Evolutionary conservation across 2,888 invertebrate species (phyloP), one percentile per base, ranked within the genome.

Genomic region (Drosophila macrospina): DNA sequence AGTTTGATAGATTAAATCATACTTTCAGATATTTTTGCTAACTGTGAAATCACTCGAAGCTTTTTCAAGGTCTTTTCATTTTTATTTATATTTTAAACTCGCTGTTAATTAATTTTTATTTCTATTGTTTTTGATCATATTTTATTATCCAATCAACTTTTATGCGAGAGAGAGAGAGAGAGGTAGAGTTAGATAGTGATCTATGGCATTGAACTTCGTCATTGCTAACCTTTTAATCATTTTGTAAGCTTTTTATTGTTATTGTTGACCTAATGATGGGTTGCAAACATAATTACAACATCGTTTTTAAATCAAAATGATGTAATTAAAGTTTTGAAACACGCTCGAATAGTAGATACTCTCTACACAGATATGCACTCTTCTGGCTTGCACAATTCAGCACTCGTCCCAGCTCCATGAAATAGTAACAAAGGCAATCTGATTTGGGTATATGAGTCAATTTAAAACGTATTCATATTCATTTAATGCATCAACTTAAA

Each of bases 191-290:
- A 75, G 37, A 62, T 30, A 10, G 28, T 57, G 56, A 69, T 61
- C 61, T 69, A 20, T 66, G 70, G 55, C 74, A 74, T 75, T 74
- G 75, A 74, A 75, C 75, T 75, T 65, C 13, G 39, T 28, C 20
- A 37, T 36, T 63, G 45, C 51, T 51, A 51, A 59, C 56, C 54
- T 70, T 55, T 65, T 30, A 75, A 51, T 51, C 30, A 50, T 52
- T 69, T 52, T 55, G 56, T 45, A 50, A 72, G 41, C n/a, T n/a
- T n/a, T 36, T 48, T 20, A 39, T 74, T 55, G 30, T 54, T 15
- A 24, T 42, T 13, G 34, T 61, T 61, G 56, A 37, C 52, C 44
- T 50, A 42, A 61, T 54, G 30, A 72, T 50, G 50, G 20, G 41
- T 39, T 24, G 15, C 13, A 42, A 13, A 50, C 2, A 15, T 28